Evolutionary conservation across 2,113 vertebrate genomes (phyloP), one percentile per base, ranked within the genome.

Genomic region (Rafetus swinhoei): DNA sequence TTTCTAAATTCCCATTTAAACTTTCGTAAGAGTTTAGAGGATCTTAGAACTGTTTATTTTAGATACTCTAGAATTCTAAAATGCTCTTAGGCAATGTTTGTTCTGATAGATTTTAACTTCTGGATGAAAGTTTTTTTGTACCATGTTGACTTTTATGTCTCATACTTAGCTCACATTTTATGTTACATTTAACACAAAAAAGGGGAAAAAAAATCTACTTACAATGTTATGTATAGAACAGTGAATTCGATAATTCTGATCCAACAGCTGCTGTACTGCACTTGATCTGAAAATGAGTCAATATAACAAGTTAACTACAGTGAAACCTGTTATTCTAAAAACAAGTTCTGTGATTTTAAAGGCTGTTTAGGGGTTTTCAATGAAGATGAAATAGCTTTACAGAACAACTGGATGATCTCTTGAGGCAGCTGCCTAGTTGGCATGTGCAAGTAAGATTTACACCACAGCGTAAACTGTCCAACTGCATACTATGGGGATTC

Each of bases 161-260:
- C 53, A 3, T 54, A 82, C 32, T 5, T 29, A 80, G 69, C 27
- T 79, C 86, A 94, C 6, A 82, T 7, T 22, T 76, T 22, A 54
- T 0, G 85, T 0, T 81, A 12, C 59, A 85, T 69, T 19, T 29
- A 52, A 53, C 7, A 24, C 22, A 92, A 65, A 84, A 80, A 88
- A 88, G 5, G 45, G 6, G 50, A 62, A 87, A 87, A 52, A 92
- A 56, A 79, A 84, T 90, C 82, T 94, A 97, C 99, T 98, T 98
- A 99, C 99, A 92, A 95, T 98, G 85, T 98, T 99, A 97, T 99
- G 98, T 79, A 99, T 90, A 4, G 99, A 99, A 96, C 99, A 99
- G 97, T 99, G 99, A 95, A 99, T 99, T 97, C 98, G 98, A 95
- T 99, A 99, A 97, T 99, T 99, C 97, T 99, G 99, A 94, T 99